These are phyloP conservation scores for Gibbula magus DNA, from an alignment of 2,888 invertebrate genomes.

Conservation along the genomic window DNA sequence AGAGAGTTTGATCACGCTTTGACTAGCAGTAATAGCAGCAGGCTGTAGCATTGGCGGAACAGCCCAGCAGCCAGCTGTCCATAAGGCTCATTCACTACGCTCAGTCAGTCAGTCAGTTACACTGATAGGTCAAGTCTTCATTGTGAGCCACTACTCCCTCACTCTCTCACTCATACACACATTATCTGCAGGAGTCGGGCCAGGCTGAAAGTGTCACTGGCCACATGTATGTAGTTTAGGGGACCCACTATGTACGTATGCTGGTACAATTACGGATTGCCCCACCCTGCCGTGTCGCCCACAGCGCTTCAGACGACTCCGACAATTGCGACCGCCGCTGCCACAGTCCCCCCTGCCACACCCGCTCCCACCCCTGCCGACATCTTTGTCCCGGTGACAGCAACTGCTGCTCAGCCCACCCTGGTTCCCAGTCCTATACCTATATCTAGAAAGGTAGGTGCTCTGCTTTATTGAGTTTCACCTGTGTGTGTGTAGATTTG, in stretches of 20 bases:
- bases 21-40: background rate
- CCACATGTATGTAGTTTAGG: constrained; percentile 19
- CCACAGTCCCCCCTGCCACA: constrained; percentile 32
- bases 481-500: too few relatives aligned
- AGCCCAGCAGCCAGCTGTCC: constrained; percentile 18
- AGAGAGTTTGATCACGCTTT: constrained; percentile 8
- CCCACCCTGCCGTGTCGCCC: constrained; percentile 37
- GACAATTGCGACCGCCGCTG: constrained; percentile 25
- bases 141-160: background rate
- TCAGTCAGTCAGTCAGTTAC: background rate
- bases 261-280: constrained; percentile 49
- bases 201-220: background rate
- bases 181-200: background rate
- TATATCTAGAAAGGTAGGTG: constrained; percentile 43
- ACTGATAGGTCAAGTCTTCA: constrained; percentile 21
- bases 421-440: constrained; percentile 26
- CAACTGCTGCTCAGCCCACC: constrained; percentile 23
- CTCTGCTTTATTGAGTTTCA: background rate
- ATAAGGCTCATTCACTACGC: background rate
- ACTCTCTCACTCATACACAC: background rate
- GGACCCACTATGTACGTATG: constrained; percentile 51
- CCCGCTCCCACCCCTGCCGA: constrained; percentile 37
- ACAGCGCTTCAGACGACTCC: constrained; percentile 34
- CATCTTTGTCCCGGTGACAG: constrained; percentile 38
- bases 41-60: constrained; percentile 19